Evolutionary conservation across 2,888 invertebrate species (phyloP), one percentile per base, ranked within the genome.

Genomic region (Melinaea menophilus): DNA sequence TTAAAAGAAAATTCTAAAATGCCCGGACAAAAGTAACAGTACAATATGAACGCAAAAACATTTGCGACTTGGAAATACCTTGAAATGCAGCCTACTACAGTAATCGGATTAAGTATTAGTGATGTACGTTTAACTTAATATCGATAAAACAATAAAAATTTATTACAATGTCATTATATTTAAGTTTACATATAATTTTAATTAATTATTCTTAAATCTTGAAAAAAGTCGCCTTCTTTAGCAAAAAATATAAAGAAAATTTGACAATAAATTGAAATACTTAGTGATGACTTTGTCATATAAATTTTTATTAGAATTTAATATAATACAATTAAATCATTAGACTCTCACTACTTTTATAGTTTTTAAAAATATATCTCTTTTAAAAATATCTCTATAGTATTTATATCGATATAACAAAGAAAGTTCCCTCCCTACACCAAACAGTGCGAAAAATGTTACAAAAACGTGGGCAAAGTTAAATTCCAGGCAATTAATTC

Each of bases 401-500:
- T 22, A 31, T 31, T 61, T 55, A 47, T 58, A 68, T 69, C 70
- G 69, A 69, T 65, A 65, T 58, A 33, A 58, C 61, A 58, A 51
- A 56, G 33, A 35, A 9, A 13, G 37, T 5, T 5, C 54, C 61
- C 33, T 22, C 56, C 34, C 59, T 62, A 22, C 7, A 48, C 34
- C 12, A 56, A 37, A 65, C 59, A 59, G 56, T 58, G 56, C 65
- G 63, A 61, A 68, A 67, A 69, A 68, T 64, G 64, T 58, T 68
- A 71, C 71, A 69, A 71, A 72, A 71, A 72, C 64, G 71, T 70
- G 65, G 69, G 64, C 71, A 72, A 76, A 79, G 73, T 75, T 72
- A 79, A 79, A 80, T 82, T 79, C 73, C 75, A 69, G 73, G 74
- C 78, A 82, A 84, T 84, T 82, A 82, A 81, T 79, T 77, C 74